These are phyloP conservation scores for Carettochelys insculpta DNA, from an alignment of 2,113 vertebrate genomes.

Conservation along the genomic window DNA sequence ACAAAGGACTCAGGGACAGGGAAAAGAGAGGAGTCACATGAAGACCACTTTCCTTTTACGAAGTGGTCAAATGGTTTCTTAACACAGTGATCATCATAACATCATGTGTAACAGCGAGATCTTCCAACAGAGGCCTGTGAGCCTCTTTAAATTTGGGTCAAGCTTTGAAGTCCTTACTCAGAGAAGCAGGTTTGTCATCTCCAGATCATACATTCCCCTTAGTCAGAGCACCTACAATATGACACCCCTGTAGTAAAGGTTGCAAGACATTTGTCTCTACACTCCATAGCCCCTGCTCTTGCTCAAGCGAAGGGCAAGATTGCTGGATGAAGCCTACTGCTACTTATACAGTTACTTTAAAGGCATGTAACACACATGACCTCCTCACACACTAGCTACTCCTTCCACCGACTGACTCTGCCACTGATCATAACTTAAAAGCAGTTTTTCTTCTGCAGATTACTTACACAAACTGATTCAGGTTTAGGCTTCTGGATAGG, in stretches of 20 bases:
- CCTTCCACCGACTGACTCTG: background rate
- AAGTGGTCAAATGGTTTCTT: background rate
- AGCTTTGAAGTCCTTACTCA: background rate
- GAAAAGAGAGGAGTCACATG: background rate
- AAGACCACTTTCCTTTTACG: background rate
- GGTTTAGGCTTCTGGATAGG: fast-evolving
- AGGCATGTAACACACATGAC: background rate
- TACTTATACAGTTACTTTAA: fast-evolving
- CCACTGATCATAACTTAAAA: background rate
- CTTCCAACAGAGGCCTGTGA: background rate
- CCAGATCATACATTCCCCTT: fast-evolving
- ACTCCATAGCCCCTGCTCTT: too few species aligned
- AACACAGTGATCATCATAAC: constrained; percentile 2
- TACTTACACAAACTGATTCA: background rate
- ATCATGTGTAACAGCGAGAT: background rate
- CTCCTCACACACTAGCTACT: fast-evolving
- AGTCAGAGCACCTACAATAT: fast-evolving
- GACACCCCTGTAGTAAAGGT: background rate
- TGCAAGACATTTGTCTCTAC: too few species aligned
- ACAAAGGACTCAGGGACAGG: background rate
- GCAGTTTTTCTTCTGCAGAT: background rate
- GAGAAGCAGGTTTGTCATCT: fast-evolving
- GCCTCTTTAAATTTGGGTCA: background rate
- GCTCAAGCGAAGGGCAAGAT: background rate
- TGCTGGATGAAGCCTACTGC: background rate